phyloP scores from a whole-genome alignment of 2,888 invertebrate genomes.

The Zootermopsis nevadensis region DNA sequence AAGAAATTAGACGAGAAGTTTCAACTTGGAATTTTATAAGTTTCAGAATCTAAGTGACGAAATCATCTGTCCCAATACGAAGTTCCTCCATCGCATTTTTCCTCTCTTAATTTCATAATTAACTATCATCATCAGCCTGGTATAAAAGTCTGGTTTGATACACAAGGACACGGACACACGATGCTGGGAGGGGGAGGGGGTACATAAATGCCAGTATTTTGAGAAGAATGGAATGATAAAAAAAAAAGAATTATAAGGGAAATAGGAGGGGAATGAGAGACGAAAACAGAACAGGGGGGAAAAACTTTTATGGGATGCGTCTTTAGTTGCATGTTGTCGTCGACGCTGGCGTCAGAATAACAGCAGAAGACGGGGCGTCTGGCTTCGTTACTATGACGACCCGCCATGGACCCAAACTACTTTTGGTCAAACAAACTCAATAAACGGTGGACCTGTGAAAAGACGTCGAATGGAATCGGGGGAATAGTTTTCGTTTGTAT shows the following conservation, averaged over 20 bases:
- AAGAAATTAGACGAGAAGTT: too few species aligned
- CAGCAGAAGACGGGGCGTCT: constrained; percentile 11
- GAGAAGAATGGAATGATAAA: not conserved
- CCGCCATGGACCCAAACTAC: constrained; percentile 9
- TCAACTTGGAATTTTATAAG: too few species aligned
- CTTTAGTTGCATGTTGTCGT: constrained; percentile 16
- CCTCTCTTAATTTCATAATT: not conserved
- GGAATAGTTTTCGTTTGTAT: not conserved
- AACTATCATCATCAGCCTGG: not conserved
- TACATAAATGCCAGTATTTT: constrained; percentile 2
- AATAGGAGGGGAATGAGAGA: not conserved
- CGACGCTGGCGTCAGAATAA: constrained; percentile 17
- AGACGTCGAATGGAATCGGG: not conserved
- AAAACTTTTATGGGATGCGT: constrained; percentile 10
- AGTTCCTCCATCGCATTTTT: too few species aligned
- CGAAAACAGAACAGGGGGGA: not conserved
- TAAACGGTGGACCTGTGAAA: constrained; percentile 24
- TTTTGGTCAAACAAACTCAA: constrained; percentile 41
- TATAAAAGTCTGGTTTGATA: not conserved
- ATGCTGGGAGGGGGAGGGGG: not conserved
- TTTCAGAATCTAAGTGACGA: too few species aligned
- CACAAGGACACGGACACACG: not conserved
- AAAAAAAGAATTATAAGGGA: not conserved
- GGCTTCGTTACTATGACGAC: constrained; percentile 27
- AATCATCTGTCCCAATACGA: too few species aligned